Evolutionary conservation across 92 coral and sea anemone species (phyloP).

Genomic region (Hydrozoanthus gracilis): DNA sequence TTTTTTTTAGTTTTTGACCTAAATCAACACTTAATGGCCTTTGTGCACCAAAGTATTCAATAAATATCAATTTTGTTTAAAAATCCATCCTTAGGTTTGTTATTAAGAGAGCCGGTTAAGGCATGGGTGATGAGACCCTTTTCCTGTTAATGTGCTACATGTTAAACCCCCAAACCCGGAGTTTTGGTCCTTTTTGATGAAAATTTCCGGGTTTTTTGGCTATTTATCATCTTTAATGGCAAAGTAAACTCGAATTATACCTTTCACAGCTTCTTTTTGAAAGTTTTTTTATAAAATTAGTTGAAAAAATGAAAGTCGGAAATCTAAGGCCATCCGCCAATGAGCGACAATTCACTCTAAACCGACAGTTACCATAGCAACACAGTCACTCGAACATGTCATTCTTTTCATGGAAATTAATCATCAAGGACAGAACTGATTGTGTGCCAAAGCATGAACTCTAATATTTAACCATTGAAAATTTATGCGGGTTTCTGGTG

Average conservation of each 20-base stretch:
- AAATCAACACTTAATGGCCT: slow-evolving; percentile 44
- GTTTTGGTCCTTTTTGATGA: slow-evolving; percentile 30
- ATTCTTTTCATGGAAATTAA: slow-evolving; percentile 36
- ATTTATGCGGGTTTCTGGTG: slow-evolving; percentile 30
- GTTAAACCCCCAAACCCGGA: slow-evolving; percentile 39
- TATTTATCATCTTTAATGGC: slow-evolving; percentile 36
- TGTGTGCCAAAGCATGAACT: slow-evolving; percentile 36
- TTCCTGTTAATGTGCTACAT: slow-evolving; percentile 45
- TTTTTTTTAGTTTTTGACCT: slow-evolving; percentile 40
- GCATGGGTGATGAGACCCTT: slow-evolving; percentile 40
- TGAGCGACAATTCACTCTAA: slow-evolving; percentile 37
- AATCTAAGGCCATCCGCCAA: slow-evolving; percentile 33
- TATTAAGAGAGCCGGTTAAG: slow-evolving; percentile 37
- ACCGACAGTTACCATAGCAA: slow-evolving; percentile 36
- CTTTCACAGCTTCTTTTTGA: slow-evolving; percentile 34
- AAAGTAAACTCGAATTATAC: slow-evolving; percentile 33
- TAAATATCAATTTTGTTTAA: slow-evolving; percentile 34
- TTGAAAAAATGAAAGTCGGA: slow-evolving; percentile 33
- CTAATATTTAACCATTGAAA: slow-evolving; percentile 36
- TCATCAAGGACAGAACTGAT: slow-evolving; percentile 38
- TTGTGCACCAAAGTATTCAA: slow-evolving; percentile 41
- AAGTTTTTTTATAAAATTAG: slow-evolving; percentile 29
- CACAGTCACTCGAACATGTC: slow-evolving; percentile 39
- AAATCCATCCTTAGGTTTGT: slow-evolving; percentile 38
- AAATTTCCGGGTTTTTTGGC: slow-evolving; percentile 35